A percentile compares a stretch with the other conserved stretches of the same genome.
phyloP scores from a whole-genome alignment of 2,888 invertebrate species.

The Drosophila hawaiiensis region DNA sequence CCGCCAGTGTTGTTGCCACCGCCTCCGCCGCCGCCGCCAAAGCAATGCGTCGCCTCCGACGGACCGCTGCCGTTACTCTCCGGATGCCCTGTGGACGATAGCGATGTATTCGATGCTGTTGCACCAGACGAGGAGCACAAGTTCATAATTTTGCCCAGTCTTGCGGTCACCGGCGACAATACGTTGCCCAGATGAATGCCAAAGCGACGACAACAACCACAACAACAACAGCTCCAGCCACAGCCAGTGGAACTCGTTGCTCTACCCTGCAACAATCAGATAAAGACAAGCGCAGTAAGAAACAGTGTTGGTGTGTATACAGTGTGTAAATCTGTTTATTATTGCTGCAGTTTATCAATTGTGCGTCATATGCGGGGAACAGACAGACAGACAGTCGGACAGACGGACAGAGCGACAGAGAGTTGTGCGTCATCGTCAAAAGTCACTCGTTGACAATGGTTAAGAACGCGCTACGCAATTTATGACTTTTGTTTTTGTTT shows the following conservation, averaged over 20 bases:
- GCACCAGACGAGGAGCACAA: slow-evolving; percentile 85
- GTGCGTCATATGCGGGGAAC: slow-evolving; percentile 50
- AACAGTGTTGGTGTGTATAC: slow-evolving; percentile 7
- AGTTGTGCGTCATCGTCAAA: slow-evolving; percentile 57
- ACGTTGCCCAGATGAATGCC: slow-evolving; percentile 78
- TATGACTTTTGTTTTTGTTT: slow-evolving; percentile 53
- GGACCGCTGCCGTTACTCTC: slow-evolving; percentile 69
- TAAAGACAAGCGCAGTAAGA: slow-evolving; percentile 2
- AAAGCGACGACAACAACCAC: slow-evolving; percentile 69
- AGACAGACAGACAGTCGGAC: neutral
- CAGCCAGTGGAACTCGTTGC: slow-evolving; percentile 64
- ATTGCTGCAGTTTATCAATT: slow-evolving; percentile 68
- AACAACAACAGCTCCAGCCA: slow-evolving; percentile 61
- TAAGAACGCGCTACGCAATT: slow-evolving; percentile 30
- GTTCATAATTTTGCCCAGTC: slow-evolving; percentile 85
- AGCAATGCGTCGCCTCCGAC: slow-evolving; percentile 70
- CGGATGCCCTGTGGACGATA: slow-evolving; percentile 77
- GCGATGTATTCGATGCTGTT: slow-evolving; percentile 82
- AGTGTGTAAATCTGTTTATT: slow-evolving; percentile 27
- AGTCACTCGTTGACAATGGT: slow-evolving; percentile 29
- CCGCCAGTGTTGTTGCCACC: slow-evolving; percentile 34
- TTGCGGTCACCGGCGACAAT: slow-evolving; percentile 82
- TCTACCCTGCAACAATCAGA: slow-evolving; percentile 47
- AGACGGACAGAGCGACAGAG: neutral
- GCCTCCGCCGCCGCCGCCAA: slow-evolving; percentile 62